Evolutionary conservation across 2,888 invertebrate genomes (phyloP).

Genomic region (Drosophila lutescens): DNA sequence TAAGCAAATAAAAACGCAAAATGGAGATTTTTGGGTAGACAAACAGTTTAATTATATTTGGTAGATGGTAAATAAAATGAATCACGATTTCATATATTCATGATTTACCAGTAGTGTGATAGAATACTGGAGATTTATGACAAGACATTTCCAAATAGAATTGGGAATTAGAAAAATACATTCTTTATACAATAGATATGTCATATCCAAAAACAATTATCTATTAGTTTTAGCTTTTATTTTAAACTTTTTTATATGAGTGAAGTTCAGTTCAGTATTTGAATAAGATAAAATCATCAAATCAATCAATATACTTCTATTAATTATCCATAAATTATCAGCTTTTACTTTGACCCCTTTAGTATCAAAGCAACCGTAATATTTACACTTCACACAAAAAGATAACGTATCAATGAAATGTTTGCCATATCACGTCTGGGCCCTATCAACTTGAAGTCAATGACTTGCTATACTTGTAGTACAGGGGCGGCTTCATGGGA

Average conservation of each 20-base stretch:
- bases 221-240: too few species aligned
- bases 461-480: conserved; percentile 15
- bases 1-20: too few species aligned
- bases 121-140: background rate
- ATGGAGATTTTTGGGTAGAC: background rate
- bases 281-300: background rate
- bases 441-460: conserved; percentile 4
- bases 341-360: background rate
- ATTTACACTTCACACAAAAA: background rate
- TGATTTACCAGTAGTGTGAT: background rate
- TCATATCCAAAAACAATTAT: too few species aligned
- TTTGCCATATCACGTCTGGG: conserved; percentile 7
- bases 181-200: too few species aligned
- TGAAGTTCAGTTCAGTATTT: background rate
- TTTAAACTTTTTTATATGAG: background rate
- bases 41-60: background rate
- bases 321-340: too few species aligned
- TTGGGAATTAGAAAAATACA: too few species aligned
- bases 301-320: background rate
- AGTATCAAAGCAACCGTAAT: background rate
- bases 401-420: conserved; percentile 9
- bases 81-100: background rate
- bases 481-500: background rate
- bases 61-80: background rate
- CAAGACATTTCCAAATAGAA: too few species aligned